phyloP scores from a whole-genome alignment of 2,113 vertebrate genomes.

The Strix uralensis region DNA sequence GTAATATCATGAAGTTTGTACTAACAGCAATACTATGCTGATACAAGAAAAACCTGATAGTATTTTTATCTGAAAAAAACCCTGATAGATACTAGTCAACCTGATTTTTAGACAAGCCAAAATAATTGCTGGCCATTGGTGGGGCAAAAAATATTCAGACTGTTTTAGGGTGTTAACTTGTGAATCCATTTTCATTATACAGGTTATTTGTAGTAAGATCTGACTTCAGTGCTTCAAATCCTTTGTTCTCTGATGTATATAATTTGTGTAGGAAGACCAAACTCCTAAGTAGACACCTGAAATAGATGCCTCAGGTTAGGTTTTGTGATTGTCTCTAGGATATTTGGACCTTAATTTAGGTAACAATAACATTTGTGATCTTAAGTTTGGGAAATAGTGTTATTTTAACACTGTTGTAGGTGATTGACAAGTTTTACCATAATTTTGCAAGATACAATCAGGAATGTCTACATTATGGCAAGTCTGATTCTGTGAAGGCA shows the following conservation, averaged over 20 bases:
- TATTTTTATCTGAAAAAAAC: not conserved
- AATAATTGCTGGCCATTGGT: not conserved
- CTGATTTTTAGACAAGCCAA: not conserved
- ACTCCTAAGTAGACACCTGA: not conserved
- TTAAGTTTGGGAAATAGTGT: not conserved
- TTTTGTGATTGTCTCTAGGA: not conserved
- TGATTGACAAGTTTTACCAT: not conserved
- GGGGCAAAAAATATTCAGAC: rapidly evolving
- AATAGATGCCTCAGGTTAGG: not conserved
- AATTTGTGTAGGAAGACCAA: not conserved
- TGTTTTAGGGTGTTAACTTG: not conserved
- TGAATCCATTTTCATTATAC: not conserved
- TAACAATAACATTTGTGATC: not conserved
- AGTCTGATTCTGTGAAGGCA: not conserved
- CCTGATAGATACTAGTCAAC: not conserved
- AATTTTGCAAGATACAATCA: not conserved
- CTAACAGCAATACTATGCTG: not conserved
- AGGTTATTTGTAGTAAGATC: not conserved
- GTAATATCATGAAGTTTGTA: not conserved
- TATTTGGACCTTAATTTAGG: not conserved
- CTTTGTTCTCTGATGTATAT: not conserved
- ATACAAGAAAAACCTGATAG: not conserved
- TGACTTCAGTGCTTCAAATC: not conserved
- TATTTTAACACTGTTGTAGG: not conserved
- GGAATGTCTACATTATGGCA: not conserved